Evolutionary conservation across 2,113 vertebrate species (phyloP).

Genomic region (Hystrix brachyura): DNA sequence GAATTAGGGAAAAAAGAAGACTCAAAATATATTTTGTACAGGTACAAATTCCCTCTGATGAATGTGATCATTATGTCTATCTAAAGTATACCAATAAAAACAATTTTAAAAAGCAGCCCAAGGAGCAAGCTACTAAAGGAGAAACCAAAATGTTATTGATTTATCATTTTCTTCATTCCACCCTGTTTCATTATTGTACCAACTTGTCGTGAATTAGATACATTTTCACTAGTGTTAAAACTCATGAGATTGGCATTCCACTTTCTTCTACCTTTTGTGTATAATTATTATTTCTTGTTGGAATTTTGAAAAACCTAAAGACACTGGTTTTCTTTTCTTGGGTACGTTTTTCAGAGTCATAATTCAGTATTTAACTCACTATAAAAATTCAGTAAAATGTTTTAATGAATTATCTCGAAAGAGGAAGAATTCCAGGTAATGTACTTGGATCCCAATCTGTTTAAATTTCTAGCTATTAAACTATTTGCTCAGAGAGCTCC

Average conservation of each 20-base stretch:
- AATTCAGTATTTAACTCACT: background rate
- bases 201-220: background rate
- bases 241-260: background rate
- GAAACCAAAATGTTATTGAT: background rate
- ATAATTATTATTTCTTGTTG: slow-evolving; percentile 1
- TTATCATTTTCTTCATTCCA: background rate
- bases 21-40: no score
- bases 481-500: background rate
- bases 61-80: no score
- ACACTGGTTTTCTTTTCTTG: background rate
- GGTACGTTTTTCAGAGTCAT: background rate
- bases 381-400: background rate
- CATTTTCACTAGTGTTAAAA: background rate
- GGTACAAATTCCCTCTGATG: no score
- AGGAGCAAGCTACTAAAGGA: background rate
- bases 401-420: background rate
- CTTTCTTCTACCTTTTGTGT: background rate
- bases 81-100: no score
- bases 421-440: background rate
- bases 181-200: background rate
- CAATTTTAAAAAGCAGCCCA: background rate
- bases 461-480: no score
- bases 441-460: background rate
- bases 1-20: no score
- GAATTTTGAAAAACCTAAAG: background rate